Evolutionary conservation across 2,797 vertebrate species (phyloP), one percentile per base, ranked within the genome.

Genomic region (Platalea minor): DNA sequence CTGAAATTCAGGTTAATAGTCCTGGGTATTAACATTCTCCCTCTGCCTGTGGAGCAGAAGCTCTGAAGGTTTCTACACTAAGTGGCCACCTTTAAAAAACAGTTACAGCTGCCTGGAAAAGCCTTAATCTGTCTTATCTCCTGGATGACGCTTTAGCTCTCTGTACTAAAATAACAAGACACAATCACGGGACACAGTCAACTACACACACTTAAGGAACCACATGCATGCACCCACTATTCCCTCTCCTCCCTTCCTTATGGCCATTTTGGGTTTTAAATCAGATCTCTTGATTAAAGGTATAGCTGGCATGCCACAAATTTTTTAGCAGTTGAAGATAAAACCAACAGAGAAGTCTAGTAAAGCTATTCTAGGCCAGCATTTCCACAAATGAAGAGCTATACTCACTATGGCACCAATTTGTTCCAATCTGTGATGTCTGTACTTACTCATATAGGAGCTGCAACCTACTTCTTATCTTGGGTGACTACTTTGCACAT

Each of bases 31-130:
- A 68, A 73, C 41, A 50, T 61, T 85, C 25, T 72, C 14, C 12
- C 21, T 72, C 31, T 2, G 2, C 29, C 37, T 2, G 1, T 16
- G 17, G 31, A 82, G 23, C 0, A 0, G 63, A 70, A 69, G 17
- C 33, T 92, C 56, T 82, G 46, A 74, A 77, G 41, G 26, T 53
- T 92, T 92, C 37, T 54, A 48, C 16, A 13, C 12, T 39, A 80
- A 80, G 60, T 37, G 13, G 15, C 23, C 39, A 56, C 35, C 7
- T 92, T 91, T 79, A 60, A 63, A 67, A 89, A 76, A 17, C 13
- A 70, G 5, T 54, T 74, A 70, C 28, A 59, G 33, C 37, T 82
- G 29, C 43, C 20, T 10, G 10, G n/a, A 93, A 79, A 88, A 74
- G 45, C 23, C 43, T 85, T 56, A 70, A 60, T 65, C 54, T 70